Base-by-base conservation (phyloP, 2,113 vertebrate genomes). In the Oxyura jamaicensis region DNA sequence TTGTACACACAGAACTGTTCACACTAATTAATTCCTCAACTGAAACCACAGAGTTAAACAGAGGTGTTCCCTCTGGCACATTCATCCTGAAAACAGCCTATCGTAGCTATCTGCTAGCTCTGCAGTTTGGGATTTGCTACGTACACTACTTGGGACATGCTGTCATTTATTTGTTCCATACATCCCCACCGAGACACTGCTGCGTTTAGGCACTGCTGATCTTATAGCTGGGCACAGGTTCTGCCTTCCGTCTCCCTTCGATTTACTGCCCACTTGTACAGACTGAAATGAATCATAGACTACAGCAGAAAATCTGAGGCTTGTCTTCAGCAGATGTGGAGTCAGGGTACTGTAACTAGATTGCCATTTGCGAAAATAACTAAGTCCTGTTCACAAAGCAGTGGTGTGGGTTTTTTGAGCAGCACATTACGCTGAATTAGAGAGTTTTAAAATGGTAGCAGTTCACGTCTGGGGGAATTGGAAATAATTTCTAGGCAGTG, bases 261-360 rank as follows among this genome's bases (percentile, higher is more conserved):
- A 63, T 92, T 66, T 85, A 23, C 88, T 59, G 5, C 93, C 90
- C 62, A 88, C 82, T 91, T 88, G 42, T 56, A 20, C 21, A 56
- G 69, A 79, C 91, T 91, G 88, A 88, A 96, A 96, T 97, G 94
- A 93, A 93, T 97, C 76, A 63, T 63, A 83, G 80, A 72, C 83
- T 74, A 33, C 69, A 56, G 84, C 63, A 87, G 89, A 73, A 71
- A 84, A 71, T 83, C 69, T 83, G 59, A 81, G 88, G 76, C 41
- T 3, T 71, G 15, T 83, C 69, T 89, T 84, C 74, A 75, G 53
- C 87, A 90, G 83, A 52, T 0, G 0, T 67, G 42, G 71, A 89
- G 53, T 83, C 83, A 86, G 93, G 78, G 68, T 88, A 42, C 62
- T 59, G 35, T 48, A 92, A 46, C 46, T 26, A 44, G 56, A 46